Conservation (phyloP, 2,888 invertebrate genomes). For the Nebria salina region DNA sequence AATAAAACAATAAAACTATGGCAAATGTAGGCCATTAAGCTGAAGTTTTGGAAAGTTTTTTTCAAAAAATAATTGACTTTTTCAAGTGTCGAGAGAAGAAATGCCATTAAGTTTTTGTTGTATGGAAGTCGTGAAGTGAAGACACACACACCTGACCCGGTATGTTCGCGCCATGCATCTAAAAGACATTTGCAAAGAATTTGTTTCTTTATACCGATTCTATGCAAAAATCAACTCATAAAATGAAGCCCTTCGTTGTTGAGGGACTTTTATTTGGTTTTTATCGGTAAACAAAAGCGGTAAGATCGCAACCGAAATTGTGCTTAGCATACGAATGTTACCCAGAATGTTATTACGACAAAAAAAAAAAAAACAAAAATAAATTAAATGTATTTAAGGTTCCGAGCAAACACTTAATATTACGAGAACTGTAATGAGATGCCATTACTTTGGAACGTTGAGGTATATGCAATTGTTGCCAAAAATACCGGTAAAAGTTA, state of each 20-base stretch:
- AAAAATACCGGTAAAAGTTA: background rate
- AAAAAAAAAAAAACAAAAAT: slow-evolving; percentile 19
- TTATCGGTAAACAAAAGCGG: slow-evolving; percentile 42
- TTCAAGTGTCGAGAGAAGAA: background rate
- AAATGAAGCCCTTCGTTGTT: slow-evolving; percentile 37
- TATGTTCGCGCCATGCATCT: slow-evolving; percentile 19
- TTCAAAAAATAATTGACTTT: background rate
- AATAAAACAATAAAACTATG: background rate
- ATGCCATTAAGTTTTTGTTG: background rate
- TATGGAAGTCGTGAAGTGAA: background rate
- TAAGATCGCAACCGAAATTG: slow-evolving; percentile 26
- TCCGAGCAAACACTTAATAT: background rate
- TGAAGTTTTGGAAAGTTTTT: background rate
- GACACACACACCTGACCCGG: background rate
- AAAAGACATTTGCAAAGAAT: slow-evolving; percentile 39
- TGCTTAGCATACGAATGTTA: slow-evolving; percentile 39
- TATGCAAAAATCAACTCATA: slow-evolving; percentile 39
- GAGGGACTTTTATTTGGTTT: slow-evolving; percentile 38
- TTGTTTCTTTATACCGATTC: slow-evolving; percentile 41
- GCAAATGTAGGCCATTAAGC: background rate
- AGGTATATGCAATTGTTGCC: background rate
- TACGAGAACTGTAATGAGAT: background rate
- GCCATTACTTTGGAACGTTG: background rate
- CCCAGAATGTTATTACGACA: slow-evolving; percentile 31
- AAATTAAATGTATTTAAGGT: slow-evolving; percentile 20